Base-by-base conservation (phyloP, 2,797 vertebrate genomes). In the Anguilla anguilla region DNA sequence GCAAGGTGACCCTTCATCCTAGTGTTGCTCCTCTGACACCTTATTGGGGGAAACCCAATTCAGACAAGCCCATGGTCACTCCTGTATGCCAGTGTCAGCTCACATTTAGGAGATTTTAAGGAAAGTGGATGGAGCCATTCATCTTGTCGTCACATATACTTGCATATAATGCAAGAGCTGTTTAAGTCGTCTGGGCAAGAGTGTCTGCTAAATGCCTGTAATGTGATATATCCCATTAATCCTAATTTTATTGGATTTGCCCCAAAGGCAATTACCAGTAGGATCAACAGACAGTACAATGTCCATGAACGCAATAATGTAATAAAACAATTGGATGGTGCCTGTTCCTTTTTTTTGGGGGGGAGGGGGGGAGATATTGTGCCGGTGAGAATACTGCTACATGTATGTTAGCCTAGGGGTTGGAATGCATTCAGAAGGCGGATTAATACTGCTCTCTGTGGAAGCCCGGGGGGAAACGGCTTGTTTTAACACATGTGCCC, bases 401-500 rank as follows among this genome's bases (percentile, higher is more conserved):
- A 17, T 64, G 59, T 64, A 64, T 64, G 22, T 64, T 64, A 64
- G 64, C 25, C 64, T 22, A 19, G 74, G 17, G 74, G 35, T 17
- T 43, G 15, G 74, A 79, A 79, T 43, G 35, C 35, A 17, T 79
- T 39, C 15, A 10, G 74, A 39, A 17, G 74, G 35, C 17, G 74
- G 74, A 46, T 39, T 79, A 39, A 79, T 19, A 6, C 35, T 4
- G 74, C 35, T 2, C 35, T 39, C 25, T 67, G 64, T 67, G 7
- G 10, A 67, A 74, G 35, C 35, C 74, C 74, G 6, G 5, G 11
- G 74, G 74, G 74, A 79, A 43, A 43, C 35, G 74, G 74, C 31
- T 43, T 39, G 74, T 39, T 74, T 74, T 39, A 82, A 82, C 79
- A 51, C 79, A 77, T 22, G 25, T 82, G 79, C 79, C 79, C 43